These are phyloP conservation scores for Turdus rufiventris DNA, from an alignment of 2,113 vertebrate genomes.

Conservation along the genomic window DNA sequence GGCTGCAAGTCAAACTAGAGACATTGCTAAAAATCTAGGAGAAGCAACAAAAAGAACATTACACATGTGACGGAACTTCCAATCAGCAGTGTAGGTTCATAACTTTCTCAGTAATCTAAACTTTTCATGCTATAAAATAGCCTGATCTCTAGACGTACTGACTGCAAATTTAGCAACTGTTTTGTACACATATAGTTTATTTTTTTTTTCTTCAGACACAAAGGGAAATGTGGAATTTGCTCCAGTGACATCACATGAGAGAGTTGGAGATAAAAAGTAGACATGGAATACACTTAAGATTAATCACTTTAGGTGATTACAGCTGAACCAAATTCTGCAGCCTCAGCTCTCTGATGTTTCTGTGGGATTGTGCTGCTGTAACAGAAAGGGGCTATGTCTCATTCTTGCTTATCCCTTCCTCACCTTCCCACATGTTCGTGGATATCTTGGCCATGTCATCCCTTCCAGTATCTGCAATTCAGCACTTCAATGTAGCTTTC, in stretches of 20 bases:
- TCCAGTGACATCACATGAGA: not conserved
- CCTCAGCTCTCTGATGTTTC: not conserved
- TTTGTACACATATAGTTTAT: not conserved
- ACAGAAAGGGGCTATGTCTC: not conserved
- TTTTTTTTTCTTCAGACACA: not conserved
- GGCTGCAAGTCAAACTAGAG: not conserved
- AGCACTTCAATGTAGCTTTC: not conserved
- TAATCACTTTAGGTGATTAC: not conserved
- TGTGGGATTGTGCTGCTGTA: not conserved
- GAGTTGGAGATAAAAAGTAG: not conserved
- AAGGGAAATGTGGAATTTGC: not conserved
- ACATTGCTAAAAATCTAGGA: not conserved
- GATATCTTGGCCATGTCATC: not conserved
- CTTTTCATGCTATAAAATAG: not conserved
- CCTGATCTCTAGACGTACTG: not conserved
- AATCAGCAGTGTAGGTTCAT: not conserved
- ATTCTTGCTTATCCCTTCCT: not conserved
- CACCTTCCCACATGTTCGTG: not conserved
- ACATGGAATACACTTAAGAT: not conserved
- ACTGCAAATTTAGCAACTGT: not conserved
- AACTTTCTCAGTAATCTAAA: not conserved
- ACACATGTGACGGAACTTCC: not conserved
- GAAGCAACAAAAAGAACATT: not conserved
- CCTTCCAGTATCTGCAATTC: not conserved
- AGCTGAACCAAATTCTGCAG: not conserved